Conservation (phyloP, 1,140 invertebrate species). For the Polyergus mexicanus region DNA sequence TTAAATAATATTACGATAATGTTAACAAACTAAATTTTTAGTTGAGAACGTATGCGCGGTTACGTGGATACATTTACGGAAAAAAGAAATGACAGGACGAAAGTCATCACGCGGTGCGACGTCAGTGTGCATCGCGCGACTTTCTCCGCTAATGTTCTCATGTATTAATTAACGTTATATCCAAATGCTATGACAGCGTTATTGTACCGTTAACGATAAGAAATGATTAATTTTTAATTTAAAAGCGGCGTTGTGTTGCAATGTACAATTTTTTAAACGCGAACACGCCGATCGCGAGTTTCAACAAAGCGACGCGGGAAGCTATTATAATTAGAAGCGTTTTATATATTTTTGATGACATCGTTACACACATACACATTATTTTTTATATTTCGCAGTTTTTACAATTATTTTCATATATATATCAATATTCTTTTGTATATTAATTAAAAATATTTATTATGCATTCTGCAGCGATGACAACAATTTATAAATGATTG, state of each 20-base stretch:
- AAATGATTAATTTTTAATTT: constrained; percentile 53
- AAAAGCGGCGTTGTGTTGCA: not conserved
- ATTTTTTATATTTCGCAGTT: not conserved
- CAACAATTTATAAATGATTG: not conserved
- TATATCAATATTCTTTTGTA: not conserved
- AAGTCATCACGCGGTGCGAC: not conserved
- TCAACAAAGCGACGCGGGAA: not conserved
- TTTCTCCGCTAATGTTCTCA: constrained; percentile 26
- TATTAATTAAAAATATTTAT: not conserved
- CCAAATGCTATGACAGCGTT: constrained; percentile 9
- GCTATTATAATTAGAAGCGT: not conserved
- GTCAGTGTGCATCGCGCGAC: not conserved
- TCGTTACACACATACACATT: not conserved
- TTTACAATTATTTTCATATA: not conserved
- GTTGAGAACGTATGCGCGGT: not conserved
- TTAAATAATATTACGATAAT: constrained; percentile 31
- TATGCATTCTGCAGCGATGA: not conserved
- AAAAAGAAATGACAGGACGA: constrained; percentile 14
- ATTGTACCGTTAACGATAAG: constrained; percentile 50
- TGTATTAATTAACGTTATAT: constrained; percentile 5
- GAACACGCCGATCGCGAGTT: not conserved
- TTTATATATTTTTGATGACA: constrained; percentile 3
- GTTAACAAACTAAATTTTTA: constrained; percentile 30
- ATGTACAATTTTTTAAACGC: constrained; percentile 20
- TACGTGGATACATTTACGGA: not conserved